Evolutionary conservation across 2,113 vertebrate species (phyloP), one percentile per base, ranked within the genome.

Genomic region (Lathamus discolor): DNA sequence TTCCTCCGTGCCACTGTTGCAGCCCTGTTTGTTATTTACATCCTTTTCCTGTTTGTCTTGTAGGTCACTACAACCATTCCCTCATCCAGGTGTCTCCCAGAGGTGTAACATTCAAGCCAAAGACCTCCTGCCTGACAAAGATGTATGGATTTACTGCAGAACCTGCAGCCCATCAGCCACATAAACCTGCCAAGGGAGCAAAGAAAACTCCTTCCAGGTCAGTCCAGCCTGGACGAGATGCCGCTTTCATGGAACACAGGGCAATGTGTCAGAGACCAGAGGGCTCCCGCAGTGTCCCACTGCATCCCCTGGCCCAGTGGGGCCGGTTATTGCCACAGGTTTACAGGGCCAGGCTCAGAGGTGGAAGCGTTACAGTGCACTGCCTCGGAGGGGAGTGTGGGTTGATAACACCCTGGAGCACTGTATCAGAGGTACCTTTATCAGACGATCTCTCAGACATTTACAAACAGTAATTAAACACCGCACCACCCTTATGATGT

Each of bases 51-150:
- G 61, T 87, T 84, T 85, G 83, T 72, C 52, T 25, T 31, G 73
- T 85, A 98, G 98, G 98, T 77, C 97, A 98, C 66, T 98, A 98
- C 84, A 63, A 95, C 1, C 88, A 98, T 51, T 94, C 97, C 39
- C 61, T 98, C 39, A 93, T 92, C 88, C 97, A 96, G 86, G 92
- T 87, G 28, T 88, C 96, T 13, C 97, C 98, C 33, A 97, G 89
- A 79, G 81, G 80, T 11, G 33, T 97, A 20, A 77, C 95, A 76
- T 98, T 98, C 95, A 98, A 93, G 75, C 98, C 98, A n/a, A 98
- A 96, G 85, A 96, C 97, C 3, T 67, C 72, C 67, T 81, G 77
- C 35, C 96, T 92, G 63, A 39, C 87, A 18, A 89, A 76, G 10
- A 13, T 72, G 12, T 70, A 49, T 1, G 66, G 96, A 18, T 57